Percentiles rank a stretch among this genome's conserved stretches.
These are phyloP conservation scores for Volucella bombylans DNA, from an alignment of 2,888 invertebrate species.

Conservation along the genomic window DNA sequence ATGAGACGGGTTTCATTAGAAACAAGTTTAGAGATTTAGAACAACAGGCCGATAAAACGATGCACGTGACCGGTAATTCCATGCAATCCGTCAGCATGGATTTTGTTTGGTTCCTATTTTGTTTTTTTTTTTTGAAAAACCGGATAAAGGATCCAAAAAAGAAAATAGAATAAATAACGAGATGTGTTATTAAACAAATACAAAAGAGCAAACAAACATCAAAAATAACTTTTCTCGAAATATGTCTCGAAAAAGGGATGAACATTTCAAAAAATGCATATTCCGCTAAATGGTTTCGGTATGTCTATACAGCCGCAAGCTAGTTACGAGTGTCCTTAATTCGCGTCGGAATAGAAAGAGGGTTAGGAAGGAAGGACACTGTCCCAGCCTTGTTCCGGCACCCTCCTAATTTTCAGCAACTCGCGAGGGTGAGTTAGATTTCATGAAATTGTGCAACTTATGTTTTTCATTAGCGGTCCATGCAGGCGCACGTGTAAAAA, in stretches of 20 bases:
- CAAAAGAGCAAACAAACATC: slow-evolving; percentile 55
- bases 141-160: not conserved
- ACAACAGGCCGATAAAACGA: not conserved
- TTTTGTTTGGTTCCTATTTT: too few species aligned
- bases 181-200: slow-evolving; percentile 50
- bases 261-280: slow-evolving; percentile 16
- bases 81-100: slow-evolving; percentile 6
- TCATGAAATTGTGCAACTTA: slow-evolving; percentile 35
- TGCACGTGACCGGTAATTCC: slow-evolving; percentile 23
- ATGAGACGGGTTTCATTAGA: not conserved
- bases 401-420: slow-evolving; percentile 28
- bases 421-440: slow-evolving; percentile 9
- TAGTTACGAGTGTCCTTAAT: slow-evolving; percentile 3
- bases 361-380: slow-evolving; percentile 26
- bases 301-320: slow-evolving; percentile 19
- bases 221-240: slow-evolving; percentile 14
- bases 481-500: slow-evolving; percentile 17
- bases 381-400: not conserved
- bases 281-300: slow-evolving; percentile 22
- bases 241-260: slow-evolving; percentile 35
- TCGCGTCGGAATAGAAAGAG: not conserved
- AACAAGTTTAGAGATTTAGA: slow-evolving; percentile 34
- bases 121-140: slow-evolving; percentile 25
- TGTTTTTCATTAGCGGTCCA: slow-evolving; percentile 31
- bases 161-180: not conserved